Evolutionary conservation across 2,888 invertebrate species (phyloP), one percentile per base, ranked within the genome.

Genomic region (Netelia fuscicornis): DNA sequence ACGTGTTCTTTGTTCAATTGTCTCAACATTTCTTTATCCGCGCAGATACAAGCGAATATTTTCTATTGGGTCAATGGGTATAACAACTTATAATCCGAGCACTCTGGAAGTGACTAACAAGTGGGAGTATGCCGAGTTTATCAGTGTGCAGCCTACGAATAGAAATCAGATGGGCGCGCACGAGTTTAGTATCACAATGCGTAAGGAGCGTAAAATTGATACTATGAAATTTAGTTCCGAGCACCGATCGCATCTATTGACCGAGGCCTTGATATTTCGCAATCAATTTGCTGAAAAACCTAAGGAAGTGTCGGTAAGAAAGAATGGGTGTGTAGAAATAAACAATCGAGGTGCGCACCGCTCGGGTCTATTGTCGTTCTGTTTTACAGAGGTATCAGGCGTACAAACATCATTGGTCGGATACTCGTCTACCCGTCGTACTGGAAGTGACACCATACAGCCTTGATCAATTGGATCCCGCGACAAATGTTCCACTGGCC

Each of bases 371-470:
- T 23, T 76, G 62, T 68, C 68, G 62, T 62, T 70, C 84, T 60
- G 79, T 78, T 84, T 58, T 25, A 10, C 94, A 98, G 97, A 96
- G 96, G 91, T 98, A 97, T 94, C 97, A 97, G 94, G 98, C 98
- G 5, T 98, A 97, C 94, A 99, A 99, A 94, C 97, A 98, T 92
- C 99, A 99, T 91, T 99, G 99, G 99, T 98, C 98, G 67, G 98
- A 98, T 75, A 97, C 97, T 52, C 96, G 97, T 86, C 95, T 98
- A 60, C 98, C 98, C 0, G 96, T 98, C 20, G 96, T 97, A 30
- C 94, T 99, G 84, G 98, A 99, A 95, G 97, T 99, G 1, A 98
- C 98, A n/a, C 97, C 98, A 0, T 97, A 97, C 92, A 97, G 98
- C 42, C 94, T 99, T 78, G 98, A 99, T 92, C 99, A 99, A 94